phyloP scores from a whole-genome alignment of 2,797 vertebrate genomes.

The Galaxias olidus region DNA sequence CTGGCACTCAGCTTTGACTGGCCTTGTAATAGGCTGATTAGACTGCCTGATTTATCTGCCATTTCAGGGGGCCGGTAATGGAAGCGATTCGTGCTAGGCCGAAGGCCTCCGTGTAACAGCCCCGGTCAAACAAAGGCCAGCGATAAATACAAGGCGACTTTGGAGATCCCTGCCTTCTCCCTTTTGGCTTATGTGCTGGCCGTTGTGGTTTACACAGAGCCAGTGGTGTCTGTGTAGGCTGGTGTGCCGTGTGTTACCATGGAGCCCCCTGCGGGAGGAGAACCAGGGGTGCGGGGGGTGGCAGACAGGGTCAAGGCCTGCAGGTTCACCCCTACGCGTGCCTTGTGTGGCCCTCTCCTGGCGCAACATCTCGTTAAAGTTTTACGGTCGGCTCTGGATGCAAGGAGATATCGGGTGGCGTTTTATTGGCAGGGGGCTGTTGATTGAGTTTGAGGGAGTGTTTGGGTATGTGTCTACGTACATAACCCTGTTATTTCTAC shows the following conservation, averaged over 20 bases:
- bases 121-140: slow-evolving; percentile 48
- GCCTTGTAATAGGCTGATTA: slow-evolving; percentile 52
- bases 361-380: slow-evolving; percentile 53
- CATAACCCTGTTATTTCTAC: neutral
- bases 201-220: slow-evolving; percentile 70
- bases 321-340: slow-evolving; percentile 11
- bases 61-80: slow-evolving; percentile 35
- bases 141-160: slow-evolving; percentile 48
- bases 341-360: slow-evolving; percentile 41
- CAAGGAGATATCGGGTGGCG: slow-evolving; percentile 51
- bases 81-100: slow-evolving; percentile 44
- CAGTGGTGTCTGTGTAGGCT: slow-evolving; percentile 58
- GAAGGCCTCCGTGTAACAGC: slow-evolving; percentile 50
- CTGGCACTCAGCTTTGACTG: slow-evolving; percentile 35
- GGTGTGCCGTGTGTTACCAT: slow-evolving; percentile 50
- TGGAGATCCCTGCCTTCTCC: slow-evolving; percentile 50
- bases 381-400: slow-evolving; percentile 49
- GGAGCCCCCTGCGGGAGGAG: too few relatives aligned
- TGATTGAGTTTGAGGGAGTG: slow-evolving; percentile 28
- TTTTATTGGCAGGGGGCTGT: slow-evolving; percentile 51
- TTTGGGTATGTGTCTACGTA: slow-evolving; percentile 7
- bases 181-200: slow-evolving; percentile 50
- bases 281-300: slow-evolving; percentile 35
- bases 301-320: slow-evolving; percentile 17
- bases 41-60: slow-evolving; percentile 50